These are phyloP conservation scores for Dasypus novemcinctus DNA, from an alignment of 2,113 vertebrate species.

Conservation along the genomic window DNA sequence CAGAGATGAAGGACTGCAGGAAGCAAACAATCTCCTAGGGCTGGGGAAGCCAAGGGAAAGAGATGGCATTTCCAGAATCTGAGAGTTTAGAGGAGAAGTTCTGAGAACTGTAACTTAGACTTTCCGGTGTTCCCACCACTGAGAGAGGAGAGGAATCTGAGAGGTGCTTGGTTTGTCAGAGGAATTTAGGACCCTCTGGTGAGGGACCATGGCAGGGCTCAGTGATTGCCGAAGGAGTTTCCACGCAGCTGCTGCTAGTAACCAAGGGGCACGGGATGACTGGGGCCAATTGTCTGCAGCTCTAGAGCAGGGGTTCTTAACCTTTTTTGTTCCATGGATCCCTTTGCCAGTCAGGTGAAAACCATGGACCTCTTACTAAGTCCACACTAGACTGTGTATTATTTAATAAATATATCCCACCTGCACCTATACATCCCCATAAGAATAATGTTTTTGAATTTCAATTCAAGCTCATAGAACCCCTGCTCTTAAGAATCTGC, in stretches of 20 bases:
- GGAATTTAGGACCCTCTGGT: background rate
- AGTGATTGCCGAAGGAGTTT: background rate
- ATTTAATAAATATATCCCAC: no score
- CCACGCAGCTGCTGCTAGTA: background rate
- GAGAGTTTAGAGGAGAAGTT: background rate
- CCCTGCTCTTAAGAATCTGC: background rate
- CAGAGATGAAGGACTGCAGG: background rate
- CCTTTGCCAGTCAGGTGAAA: no score
- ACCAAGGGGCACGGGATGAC: background rate
- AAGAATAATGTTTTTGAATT: no score
- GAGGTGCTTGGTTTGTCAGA: background rate
- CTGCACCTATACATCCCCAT: no score
- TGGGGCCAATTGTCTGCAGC: background rate
- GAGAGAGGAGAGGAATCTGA: background rate
- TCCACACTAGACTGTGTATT: no score
- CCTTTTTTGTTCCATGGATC: no score
- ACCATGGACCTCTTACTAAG: no score
- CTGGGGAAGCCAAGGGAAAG: background rate
- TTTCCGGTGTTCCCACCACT: no score
- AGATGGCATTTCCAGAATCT: background rate
- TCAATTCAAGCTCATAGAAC: no score
- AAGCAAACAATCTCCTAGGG: background rate
- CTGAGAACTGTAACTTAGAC: background rate
- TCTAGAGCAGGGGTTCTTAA: no score
- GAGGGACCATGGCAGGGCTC: background rate